Percentiles rank a stretch among this genome's conserved stretches.
Conservation (phyloP, 1,140 invertebrate genomes). For the Leptinotarsa undecemlineata region DNA sequence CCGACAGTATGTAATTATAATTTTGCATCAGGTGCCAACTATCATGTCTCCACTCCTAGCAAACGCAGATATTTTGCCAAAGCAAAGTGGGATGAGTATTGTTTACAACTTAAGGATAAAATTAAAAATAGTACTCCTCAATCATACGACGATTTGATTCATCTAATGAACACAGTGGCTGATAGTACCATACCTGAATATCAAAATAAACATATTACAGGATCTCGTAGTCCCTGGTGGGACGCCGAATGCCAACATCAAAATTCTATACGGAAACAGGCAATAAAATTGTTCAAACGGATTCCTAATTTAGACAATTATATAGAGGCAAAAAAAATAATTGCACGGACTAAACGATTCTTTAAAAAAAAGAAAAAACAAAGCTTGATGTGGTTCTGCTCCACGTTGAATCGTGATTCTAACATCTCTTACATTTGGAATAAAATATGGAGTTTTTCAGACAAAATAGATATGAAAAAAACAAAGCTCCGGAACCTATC, state of each 20-base stretch:
- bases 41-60: too few species aligned
- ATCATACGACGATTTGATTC: neutral
- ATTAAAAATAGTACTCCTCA: neutral
- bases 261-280: neutral
- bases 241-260: neutral
- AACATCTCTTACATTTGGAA: neutral
- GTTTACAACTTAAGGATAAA: neutral
- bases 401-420: neutral
- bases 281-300: neutral
- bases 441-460: neutral
- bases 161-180: neutral
- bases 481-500: neutral
- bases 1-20: neutral
- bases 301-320: neutral
- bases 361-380: conserved; percentile 19
- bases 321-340: neutral
- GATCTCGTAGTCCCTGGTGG: neutral
- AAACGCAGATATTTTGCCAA: neutral
- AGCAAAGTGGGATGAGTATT: neutral
- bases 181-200: neutral
- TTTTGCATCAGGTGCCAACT: too few species aligned
- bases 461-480: neutral
- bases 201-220: neutral
- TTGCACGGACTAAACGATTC: neutral
- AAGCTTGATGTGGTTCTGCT: neutral